phyloP scores from a whole-genome alignment of 2,113 vertebrate species.

The Pollimyrus isidori region DNA sequence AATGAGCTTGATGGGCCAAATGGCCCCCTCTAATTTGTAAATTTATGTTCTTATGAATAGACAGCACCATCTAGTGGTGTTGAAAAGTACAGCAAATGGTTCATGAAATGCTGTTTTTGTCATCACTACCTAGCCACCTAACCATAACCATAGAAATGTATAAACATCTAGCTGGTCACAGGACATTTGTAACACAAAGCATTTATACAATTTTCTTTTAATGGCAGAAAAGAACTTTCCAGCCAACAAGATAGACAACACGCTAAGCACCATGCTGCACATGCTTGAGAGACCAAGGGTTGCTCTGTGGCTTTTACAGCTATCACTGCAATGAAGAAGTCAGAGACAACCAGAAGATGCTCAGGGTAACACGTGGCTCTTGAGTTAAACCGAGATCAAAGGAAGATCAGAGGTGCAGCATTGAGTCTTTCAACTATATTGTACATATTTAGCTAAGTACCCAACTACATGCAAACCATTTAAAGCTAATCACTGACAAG shows the following conservation, averaged over 20 bases:
- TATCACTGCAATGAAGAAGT: not conserved
- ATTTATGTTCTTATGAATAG: not conserved
- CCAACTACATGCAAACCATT: not conserved
- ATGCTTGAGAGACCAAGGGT: not conserved
- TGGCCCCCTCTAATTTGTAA: too few species aligned
- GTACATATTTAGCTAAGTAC: not conserved
- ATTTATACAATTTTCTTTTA: not conserved
- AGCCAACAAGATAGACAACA: not conserved
- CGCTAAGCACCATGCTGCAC: not conserved
- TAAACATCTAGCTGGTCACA: not conserved
- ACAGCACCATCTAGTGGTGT: not conserved
- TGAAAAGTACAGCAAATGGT: not conserved
- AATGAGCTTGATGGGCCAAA: too few species aligned
- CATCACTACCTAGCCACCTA: not conserved
- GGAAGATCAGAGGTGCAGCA: not conserved
- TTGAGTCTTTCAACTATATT: not conserved
- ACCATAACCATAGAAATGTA: not conserved
- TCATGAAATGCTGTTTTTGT: not conserved
- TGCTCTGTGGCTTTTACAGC: not conserved
- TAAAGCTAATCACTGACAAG: not conserved
- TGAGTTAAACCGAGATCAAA: not conserved
- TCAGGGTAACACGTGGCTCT: not conserved
- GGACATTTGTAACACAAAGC: not conserved
- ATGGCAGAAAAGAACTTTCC: not conserved
- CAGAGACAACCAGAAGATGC: not conserved